Evolutionary conservation across 2,888 invertebrate species (phyloP).

Genomic region (Aporophyla nigra): DNA sequence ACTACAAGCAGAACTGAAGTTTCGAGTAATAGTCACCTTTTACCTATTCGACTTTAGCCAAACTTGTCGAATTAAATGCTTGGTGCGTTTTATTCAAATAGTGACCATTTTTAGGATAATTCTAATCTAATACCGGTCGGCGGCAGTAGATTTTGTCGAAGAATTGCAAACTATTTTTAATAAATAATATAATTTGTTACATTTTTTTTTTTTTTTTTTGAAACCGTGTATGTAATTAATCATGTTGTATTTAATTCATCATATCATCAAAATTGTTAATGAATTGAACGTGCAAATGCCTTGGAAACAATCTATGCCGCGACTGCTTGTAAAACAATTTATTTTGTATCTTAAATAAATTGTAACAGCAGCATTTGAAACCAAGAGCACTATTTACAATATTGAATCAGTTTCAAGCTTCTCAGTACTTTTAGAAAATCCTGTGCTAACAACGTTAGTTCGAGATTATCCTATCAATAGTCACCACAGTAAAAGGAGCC

Average conservation of each 20-base stretch:
- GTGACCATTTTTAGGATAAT: background rate
- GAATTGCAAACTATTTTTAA: too few relatives aligned
- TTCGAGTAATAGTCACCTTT: constrained; percentile 3
- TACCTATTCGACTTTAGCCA: constrained; percentile 10
- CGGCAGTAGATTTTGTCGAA: background rate
- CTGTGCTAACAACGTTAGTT: background rate
- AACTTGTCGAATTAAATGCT: constrained; percentile 23
- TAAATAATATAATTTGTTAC: too few relatives aligned
- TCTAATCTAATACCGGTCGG: background rate
- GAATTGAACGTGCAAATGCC: background rate
- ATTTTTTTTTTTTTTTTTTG: too few relatives aligned
- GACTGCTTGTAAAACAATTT: background rate
- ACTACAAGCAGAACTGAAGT: constrained; percentile 23
- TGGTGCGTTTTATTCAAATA: background rate
- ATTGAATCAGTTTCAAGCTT: background rate
- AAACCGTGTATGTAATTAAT: too few relatives aligned
- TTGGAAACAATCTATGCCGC: background rate
- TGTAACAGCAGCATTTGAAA: background rate
- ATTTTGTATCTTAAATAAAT: constrained; percentile 10
- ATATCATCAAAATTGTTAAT: too few relatives aligned
- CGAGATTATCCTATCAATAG: background rate
- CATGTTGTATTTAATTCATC: too few relatives aligned
- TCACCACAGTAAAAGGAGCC: background rate
- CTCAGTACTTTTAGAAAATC: constrained; percentile 3
- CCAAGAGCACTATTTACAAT: background rate